Conservation (phyloP, 2,797 vertebrate genomes). For the Halcyon leucocephala region DNA sequence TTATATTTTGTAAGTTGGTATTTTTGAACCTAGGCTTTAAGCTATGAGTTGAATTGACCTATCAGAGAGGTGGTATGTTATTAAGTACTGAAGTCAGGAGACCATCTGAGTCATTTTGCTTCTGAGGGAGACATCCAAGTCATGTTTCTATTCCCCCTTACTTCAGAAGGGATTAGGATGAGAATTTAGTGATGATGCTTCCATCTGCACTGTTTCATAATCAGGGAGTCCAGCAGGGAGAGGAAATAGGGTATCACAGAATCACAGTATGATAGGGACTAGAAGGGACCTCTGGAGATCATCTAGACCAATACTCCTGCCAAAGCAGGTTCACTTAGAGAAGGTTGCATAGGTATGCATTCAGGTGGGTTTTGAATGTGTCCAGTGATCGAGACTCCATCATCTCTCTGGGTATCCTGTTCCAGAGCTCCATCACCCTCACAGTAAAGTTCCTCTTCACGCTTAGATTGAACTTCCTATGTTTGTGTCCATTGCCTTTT, state of each 20-base stretch:
- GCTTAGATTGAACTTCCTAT: too few relatives aligned
- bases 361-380: too few relatives aligned
- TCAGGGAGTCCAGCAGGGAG: not conserved
- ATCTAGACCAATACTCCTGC: too few relatives aligned
- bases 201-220: not conserved
- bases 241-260: not conserved
- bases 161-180: not conserved
- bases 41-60: not conserved
- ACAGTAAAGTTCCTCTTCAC: too few relatives aligned
- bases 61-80: not conserved
- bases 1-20: not conserved
- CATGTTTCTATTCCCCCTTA: not conserved
- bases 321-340: too few relatives aligned
- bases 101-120: not conserved
- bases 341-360: too few relatives aligned
- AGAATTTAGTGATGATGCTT: not conserved
- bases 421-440: too few relatives aligned
- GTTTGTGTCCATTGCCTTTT: too few relatives aligned
- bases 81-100: not conserved
- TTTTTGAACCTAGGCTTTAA: not conserved
- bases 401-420: too few relatives aligned
- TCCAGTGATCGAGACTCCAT: too few relatives aligned
- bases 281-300: too few relatives aligned
- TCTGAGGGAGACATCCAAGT: not conserved
- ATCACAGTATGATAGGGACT: too few relatives aligned